Conservation (phyloP, 2,113 vertebrate genomes). For the Burhinus oedicnemus region DNA sequence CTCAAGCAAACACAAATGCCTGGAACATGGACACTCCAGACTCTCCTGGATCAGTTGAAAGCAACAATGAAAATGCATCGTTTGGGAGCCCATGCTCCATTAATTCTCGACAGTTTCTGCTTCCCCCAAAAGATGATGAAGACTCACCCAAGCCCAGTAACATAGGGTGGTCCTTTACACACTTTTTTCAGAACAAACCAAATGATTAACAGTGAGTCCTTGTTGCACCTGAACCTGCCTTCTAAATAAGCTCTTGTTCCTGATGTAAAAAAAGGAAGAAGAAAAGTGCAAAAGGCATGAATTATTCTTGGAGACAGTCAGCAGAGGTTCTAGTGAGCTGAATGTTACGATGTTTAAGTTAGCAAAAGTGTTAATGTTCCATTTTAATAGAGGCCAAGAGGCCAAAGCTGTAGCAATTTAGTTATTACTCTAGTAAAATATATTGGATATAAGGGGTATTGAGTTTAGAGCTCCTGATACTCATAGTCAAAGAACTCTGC, state of each 20-base stretch:
- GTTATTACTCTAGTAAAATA: slow-evolving; percentile 21
- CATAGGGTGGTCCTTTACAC: slow-evolving; percentile 78
- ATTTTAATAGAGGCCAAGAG: not conserved
- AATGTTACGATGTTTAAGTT: slow-evolving; percentile 29
- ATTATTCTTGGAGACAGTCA: slow-evolving; percentile 53
- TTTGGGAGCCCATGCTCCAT: slow-evolving; percentile 93
- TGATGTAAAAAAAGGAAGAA: not conserved
- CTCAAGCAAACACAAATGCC: slow-evolving; percentile 79
- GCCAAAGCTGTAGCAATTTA: slow-evolving; percentile 16
- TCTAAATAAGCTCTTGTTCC: slow-evolving; percentile 67
- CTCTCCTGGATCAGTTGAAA: slow-evolving; percentile 76
- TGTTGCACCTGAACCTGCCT: slow-evolving; percentile 27
- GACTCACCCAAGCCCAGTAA: slow-evolving; percentile 77
- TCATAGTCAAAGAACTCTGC: slow-evolving; percentile 55
- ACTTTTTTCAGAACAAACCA: slow-evolving; percentile 82
- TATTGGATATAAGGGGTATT: not conserved
- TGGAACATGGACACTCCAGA: slow-evolving; percentile 86
- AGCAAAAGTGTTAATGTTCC: slow-evolving; percentile 35
- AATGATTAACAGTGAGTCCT: slow-evolving; percentile 67
- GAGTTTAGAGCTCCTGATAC: slow-evolving; percentile 26
- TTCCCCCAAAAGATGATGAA: slow-evolving; percentile 82
- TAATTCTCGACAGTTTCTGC: slow-evolving; percentile 93
- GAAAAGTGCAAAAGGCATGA: slow-evolving; percentile 9
- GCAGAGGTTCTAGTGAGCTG: slow-evolving; percentile 39
- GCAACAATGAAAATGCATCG: slow-evolving; percentile 80